Conservation (phyloP, 1,140 invertebrate species). For the Callitettix versicolor region DNA sequence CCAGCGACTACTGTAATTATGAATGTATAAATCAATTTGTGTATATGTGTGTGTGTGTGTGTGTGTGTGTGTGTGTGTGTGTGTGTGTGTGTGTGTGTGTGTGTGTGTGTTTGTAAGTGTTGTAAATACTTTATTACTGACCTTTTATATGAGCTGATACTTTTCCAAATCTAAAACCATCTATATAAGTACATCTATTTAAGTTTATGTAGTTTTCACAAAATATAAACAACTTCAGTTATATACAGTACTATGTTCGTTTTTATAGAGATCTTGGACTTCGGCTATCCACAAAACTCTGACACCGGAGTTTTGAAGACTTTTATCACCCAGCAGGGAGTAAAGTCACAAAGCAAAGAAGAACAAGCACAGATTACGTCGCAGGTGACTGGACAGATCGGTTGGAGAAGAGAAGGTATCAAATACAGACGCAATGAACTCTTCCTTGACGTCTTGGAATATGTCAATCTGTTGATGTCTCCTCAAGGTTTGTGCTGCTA, state of each 20-base stretch:
- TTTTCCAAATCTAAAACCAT: too few relatives aligned
- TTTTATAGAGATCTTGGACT: constrained; percentile 91
- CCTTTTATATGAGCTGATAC: too few relatives aligned
- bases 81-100: too few relatives aligned
- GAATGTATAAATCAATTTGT: too few relatives aligned
- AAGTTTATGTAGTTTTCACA: too few relatives aligned
- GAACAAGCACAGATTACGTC: constrained; percentile 99
- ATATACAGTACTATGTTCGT: not conserved
- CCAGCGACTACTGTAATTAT: too few relatives aligned
- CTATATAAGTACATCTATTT: too few relatives aligned
- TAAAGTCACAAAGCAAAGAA: constrained; percentile 97
- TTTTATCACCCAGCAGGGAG: constrained; percentile 98
- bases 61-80: too few relatives aligned
- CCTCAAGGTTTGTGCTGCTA: constrained; percentile 70
- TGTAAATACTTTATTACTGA: too few relatives aligned
- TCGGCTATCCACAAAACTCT: constrained; percentile 99
- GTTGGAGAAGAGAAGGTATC: constrained; percentile 98
- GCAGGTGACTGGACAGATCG: constrained; percentile 96
- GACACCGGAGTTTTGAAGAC: constrained; percentile 98
- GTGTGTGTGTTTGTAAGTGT: too few relatives aligned
- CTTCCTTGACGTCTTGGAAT: constrained; percentile 98
- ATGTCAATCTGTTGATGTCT: constrained; percentile 98
- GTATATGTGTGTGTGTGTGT: too few relatives aligned
- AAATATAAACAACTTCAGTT: too few relatives aligned
- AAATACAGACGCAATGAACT: constrained; percentile 98